Evolutionary conservation across 23 tunicate genomes (phyloP).

Genomic region (Corella eumyota): DNA sequence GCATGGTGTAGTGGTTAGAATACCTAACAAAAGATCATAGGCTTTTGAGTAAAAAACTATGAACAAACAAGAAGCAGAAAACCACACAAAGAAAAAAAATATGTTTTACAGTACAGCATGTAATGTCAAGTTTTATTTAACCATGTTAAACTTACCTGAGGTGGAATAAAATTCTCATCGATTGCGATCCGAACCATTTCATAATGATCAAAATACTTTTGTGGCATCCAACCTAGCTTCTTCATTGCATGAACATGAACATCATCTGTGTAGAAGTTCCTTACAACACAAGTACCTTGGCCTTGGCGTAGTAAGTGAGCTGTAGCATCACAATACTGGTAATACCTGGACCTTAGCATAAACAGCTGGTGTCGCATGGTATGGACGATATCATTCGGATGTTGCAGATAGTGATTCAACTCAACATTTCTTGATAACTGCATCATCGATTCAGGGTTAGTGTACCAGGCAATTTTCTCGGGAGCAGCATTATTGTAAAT

Average conservation of each 20-base stretch:
- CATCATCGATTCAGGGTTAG: conserved; percentile 13
- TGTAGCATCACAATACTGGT: conserved; percentile 50
- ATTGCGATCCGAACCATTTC: neutral
- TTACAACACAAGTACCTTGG: conserved; percentile 35
- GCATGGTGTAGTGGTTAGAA: too few species aligned
- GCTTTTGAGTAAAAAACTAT: neutral
- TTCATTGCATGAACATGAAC: conserved; percentile 44
- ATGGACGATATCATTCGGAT: conserved; percentile 61
- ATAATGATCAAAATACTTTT: conserved; percentile 12
- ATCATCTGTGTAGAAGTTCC: conserved; percentile 21
- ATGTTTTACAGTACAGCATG: too few species aligned
- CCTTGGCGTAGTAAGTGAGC: conserved; percentile 42
- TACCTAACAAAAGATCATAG: too few species aligned
- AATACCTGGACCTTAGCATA: conserved; percentile 9
- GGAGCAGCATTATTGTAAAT: neutral
- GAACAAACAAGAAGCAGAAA: neutral
- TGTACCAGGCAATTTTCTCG: conserved; percentile 16
- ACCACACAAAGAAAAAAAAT: too few species aligned
- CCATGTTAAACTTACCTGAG: too few species aligned
- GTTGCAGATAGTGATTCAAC: conserved; percentile 16
- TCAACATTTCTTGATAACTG: neutral
- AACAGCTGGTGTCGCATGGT: conserved; percentile 14
- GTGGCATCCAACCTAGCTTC: conserved; percentile 38
- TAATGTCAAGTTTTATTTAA: too few species aligned
- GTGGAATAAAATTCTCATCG: conserved; percentile 19